These are phyloP conservation scores for Potamilus streckersoni DNA, from an alignment of 1,140 invertebrate genomes.

Conservation along the genomic window DNA sequence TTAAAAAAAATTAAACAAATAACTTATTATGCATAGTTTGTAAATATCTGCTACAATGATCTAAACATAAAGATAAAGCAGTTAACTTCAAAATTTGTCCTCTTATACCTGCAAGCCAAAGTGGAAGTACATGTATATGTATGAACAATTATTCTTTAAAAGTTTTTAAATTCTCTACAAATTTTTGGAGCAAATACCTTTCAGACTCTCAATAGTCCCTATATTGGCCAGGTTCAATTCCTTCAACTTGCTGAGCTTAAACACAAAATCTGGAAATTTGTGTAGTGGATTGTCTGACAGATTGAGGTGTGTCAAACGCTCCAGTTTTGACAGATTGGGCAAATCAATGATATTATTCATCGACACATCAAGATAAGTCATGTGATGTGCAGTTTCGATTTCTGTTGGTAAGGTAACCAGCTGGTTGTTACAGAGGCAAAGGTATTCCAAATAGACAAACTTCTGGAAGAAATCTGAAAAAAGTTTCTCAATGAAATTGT, in stretches of 20 bases:
- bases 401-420: slow-evolving; percentile 22
- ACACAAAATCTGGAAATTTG: slow-evolving; percentile 37
- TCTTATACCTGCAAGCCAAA: too few species aligned
- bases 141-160: too few species aligned
- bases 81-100: too few species aligned
- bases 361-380: slow-evolving; percentile 32
- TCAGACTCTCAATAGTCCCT: slow-evolving; percentile 36
- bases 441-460: slow-evolving; percentile 29
- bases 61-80: too few species aligned
- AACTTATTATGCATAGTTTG: too few species aligned
- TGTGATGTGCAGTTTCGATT: slow-evolving; percentile 5
- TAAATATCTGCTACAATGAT: too few species aligned
- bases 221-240: slow-evolving; percentile 50
- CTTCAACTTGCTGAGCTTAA: slow-evolving; percentile 29
- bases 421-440: slow-evolving; percentile 36
- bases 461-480: slow-evolving; percentile 33
- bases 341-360: slow-evolving; percentile 31
- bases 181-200: slow-evolving; percentile 11
- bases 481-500: slow-evolving; percentile 32
- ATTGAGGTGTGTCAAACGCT: slow-evolving; percentile 29
- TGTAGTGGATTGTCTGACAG: slow-evolving; percentile 51
- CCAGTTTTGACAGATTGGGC: slow-evolving; percentile 28
- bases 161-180: slow-evolving; percentile 26
- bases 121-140: too few species aligned
- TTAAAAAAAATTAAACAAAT: too few species aligned